Conservation (phyloP, 2,888 invertebrate genomes). For the Drosophila nr. perissopoda region DNA sequence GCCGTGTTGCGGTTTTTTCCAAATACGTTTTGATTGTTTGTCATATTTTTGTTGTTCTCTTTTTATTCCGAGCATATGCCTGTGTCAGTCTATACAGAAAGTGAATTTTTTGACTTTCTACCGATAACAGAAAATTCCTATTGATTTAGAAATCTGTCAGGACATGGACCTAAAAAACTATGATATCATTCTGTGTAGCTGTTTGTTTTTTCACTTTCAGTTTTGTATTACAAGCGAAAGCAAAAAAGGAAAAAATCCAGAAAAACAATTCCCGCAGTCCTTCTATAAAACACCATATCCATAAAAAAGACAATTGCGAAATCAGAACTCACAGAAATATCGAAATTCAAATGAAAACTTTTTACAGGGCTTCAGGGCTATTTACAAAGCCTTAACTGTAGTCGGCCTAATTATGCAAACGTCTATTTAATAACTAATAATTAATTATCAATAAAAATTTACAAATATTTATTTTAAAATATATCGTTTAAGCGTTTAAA, state of each 20-base stretch:
- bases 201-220: conserved; percentile 9
- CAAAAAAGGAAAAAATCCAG: conserved; percentile 7
- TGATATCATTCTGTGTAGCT: not conserved
- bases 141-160: conserved; percentile 6
- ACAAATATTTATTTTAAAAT: not conserved
- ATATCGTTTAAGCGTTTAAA: fast-evolving
- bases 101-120: not conserved
- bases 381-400: not conserved
- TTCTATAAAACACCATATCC: not conserved
- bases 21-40: conserved; percentile 77
- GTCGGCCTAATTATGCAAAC: fast-evolving
- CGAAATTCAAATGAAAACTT: not conserved
- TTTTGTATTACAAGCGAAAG: conserved; percentile 5
- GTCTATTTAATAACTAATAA: not conserved
- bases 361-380: not conserved
- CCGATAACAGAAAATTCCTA: not conserved
- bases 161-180: not conserved
- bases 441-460: not conserved
- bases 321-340: not conserved
- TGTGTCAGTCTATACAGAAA: conserved; percentile 8
- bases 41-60: conserved; percentile 63
- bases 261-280: not conserved
- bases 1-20: conserved; percentile 71
- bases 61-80: conserved; percentile 10
- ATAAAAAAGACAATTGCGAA: not conserved